A percentile compares a stretch with the other conserved stretches of the same genome.
Conservation (phyloP, 1,140 invertebrate species). For the Penaeus chinensis region DNA sequence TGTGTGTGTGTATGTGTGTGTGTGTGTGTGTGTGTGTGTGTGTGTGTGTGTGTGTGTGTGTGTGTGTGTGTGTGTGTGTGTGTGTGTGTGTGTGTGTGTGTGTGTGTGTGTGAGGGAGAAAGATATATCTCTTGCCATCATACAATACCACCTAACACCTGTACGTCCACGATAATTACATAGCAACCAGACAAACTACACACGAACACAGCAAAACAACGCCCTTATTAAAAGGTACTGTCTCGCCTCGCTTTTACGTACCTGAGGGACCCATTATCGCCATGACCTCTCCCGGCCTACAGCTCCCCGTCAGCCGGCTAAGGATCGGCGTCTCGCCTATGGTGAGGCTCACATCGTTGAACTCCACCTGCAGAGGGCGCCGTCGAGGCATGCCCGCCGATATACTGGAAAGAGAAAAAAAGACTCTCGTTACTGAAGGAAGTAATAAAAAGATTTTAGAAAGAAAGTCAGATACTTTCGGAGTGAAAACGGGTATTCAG, state of each 20-base stretch:
- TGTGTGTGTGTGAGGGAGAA: not conserved
- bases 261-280: conserved; percentile 88
- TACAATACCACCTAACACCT: too few species aligned
- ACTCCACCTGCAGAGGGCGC: conserved; percentile 77
- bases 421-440: too few species aligned
- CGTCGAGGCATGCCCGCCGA: conserved; percentile 38
- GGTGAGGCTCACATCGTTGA: conserved; percentile 75
- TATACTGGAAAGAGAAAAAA: conserved; percentile 30
- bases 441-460: too few species aligned
- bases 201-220: not conserved
- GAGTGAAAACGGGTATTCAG: too few species aligned
- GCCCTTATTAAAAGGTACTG: too few species aligned
- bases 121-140: too few species aligned
- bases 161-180: too few species aligned
- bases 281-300: conserved; percentile 81
- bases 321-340: conserved; percentile 76
- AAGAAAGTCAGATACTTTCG: too few species aligned
- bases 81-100: not conserved
- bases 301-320: conserved; percentile 79
- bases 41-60: too few species aligned
- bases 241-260: conserved; percentile 65
- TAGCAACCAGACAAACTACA: too few species aligned
- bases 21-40: too few species aligned
- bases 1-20: too few species aligned
- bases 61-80: not conserved